Percentiles rank a stretch among this genome's conserved stretches.
Evolutionary conservation across 2,797 vertebrate species (phyloP).

Genomic region (Artibeus lituratus): DNA sequence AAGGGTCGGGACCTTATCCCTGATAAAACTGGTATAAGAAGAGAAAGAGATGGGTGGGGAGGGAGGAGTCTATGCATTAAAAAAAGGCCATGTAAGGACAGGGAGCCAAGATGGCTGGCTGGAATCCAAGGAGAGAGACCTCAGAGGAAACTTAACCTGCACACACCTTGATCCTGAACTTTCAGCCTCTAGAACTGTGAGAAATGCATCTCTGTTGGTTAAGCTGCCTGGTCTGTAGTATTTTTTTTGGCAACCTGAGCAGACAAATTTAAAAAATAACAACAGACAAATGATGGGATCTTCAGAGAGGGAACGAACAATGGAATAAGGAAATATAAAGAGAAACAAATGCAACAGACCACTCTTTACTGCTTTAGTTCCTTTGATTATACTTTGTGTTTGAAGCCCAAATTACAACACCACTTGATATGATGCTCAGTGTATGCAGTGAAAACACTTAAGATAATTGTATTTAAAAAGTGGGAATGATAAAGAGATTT

Average conservation of each 20-base stretch:
- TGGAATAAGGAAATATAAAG: neutral
- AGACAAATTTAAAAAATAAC: neutral
- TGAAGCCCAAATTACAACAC: neutral
- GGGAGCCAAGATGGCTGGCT: neutral
- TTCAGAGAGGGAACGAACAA: neutral
- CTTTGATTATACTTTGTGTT: neutral
- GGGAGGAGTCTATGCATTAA: rapidly evolving
- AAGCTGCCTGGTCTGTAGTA: neutral
- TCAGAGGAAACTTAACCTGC: neutral
- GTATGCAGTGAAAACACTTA: neutral
- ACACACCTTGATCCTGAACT: neutral
- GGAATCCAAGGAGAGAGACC: neutral
- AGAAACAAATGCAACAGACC: neutral
- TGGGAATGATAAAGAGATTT: neutral
- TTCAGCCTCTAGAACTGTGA: neutral
- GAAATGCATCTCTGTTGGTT: neutral
- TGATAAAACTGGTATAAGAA: neutral
- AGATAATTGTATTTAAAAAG: neutral
- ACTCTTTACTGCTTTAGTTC: neutral
- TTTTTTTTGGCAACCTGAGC: neutral
- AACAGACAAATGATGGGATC: neutral
- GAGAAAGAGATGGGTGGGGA: neutral
- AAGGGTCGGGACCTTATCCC: neutral
- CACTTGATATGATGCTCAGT: neutral
- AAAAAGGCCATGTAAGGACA: neutral